Base-by-base conservation (phyloP, 2,888 invertebrate species). In the Aphodius granarius region DNA sequence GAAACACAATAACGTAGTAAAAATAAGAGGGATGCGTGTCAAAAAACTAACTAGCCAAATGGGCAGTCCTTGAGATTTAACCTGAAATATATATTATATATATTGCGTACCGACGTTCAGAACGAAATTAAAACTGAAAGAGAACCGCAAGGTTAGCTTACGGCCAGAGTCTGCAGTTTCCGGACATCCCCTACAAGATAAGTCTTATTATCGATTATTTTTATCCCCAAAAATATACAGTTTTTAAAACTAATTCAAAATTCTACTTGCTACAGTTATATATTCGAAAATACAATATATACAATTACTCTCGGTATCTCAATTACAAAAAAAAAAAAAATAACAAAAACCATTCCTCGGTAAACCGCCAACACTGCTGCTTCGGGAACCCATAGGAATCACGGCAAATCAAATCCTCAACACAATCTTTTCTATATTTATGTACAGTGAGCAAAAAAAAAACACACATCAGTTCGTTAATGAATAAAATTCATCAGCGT, bases 201-300 rank as follows among this genome's bases (percentile, higher is more conserved):
- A 43, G 43, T 43, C 43, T 43, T 43, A 43, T 43, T 43, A 43
- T 43, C 43, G 43, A 43, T 43, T 43, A 43, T 43, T 43, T 43
- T 65, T 74, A 76, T 63, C 64, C 77, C 77, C 77, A 72, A 77
- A 72, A 76, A 75, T 77, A 77, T 77, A 77, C 73, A 77, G 68
- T 63, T 74, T 43, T 18, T 70, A 75, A 73, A 71, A 23, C 70
- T 72, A 64, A 21, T 64, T 19, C 74, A 66, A 21, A 23, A 73
- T 62, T 63, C 71, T 73, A 76, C 63, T 43, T n/a, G 20, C 77
- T 77, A 77, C 74, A 68, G 21, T 68, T 68, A 68, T 75, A 77
- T 79, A 78, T 80, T 80, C 77, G 80, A 81, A 79, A 81, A 80
- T 81, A 82, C 81, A 82, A 80, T 83, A 82, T 83, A 75, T 82